phyloP scores from a whole-genome alignment of 1,140 invertebrate species.

The Listronotus bonariensis region DNA sequence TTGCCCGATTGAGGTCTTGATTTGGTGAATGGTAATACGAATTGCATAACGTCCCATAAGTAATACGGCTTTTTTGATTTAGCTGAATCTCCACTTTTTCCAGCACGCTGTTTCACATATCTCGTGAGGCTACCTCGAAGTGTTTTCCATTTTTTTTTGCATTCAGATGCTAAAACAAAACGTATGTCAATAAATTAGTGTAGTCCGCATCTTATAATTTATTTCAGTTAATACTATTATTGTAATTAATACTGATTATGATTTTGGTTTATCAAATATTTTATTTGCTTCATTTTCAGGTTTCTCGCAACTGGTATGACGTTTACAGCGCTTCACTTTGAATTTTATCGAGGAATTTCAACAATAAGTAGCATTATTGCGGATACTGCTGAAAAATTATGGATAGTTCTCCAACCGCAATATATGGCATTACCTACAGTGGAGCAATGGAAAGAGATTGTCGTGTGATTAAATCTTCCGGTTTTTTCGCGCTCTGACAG shows the following conservation, averaged over 20 bases:
- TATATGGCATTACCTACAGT: slow-evolving; percentile 36
- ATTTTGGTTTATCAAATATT: slow-evolving; percentile 8
- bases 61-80: slow-evolving; percentile 28
- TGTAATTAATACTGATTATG: neutral
- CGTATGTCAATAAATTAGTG: too few relatives aligned
- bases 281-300: slow-evolving; percentile 21
- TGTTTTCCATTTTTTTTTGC: too few relatives aligned
- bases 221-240: too few relatives aligned
- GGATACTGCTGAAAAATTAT: slow-evolving; percentile 17
- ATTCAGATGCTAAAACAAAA: too few relatives aligned
- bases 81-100: slow-evolving; percentile 4
- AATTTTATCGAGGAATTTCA: slow-evolving; percentile 34
- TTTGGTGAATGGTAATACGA: slow-evolving; percentile 30
- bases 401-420: slow-evolving; percentile 20
- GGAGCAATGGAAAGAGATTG: slow-evolving; percentile 20
- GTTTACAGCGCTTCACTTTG: slow-evolving; percentile 21
- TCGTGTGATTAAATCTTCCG: slow-evolving; percentile 15
- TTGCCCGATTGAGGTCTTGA: slow-evolving; percentile 31
- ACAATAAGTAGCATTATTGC: slow-evolving; percentile 35
- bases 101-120: too few relatives aligned
- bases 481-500: slow-evolving; percentile 16
- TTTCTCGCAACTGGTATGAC: slow-evolving; percentile 28
- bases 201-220: too few relatives aligned
- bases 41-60: slow-evolving; percentile 31
- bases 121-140: too few relatives aligned